phyloP scores from a whole-genome alignment of 2,113 vertebrate genomes.

The Aspidoscelis tigris region DNA sequence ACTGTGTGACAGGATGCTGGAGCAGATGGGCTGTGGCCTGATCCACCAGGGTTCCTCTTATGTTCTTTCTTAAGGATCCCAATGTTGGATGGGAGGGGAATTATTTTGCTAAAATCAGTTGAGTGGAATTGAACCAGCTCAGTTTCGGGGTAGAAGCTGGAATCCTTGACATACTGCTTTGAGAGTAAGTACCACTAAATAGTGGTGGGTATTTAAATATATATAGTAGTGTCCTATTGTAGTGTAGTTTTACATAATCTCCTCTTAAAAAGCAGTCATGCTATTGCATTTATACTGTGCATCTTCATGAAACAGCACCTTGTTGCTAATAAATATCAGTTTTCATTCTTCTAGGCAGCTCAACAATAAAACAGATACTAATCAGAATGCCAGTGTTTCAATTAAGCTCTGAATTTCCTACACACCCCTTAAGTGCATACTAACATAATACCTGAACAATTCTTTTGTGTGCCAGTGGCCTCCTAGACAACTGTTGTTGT shows the following conservation, averaged over 20 bases:
- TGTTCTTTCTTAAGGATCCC: too few species aligned
- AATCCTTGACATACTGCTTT: neutral
- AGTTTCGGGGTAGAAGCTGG: too few species aligned
- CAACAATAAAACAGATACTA: slow-evolving; percentile 21
- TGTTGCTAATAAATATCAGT: neutral
- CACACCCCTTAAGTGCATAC: too few species aligned
- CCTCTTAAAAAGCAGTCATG: slow-evolving; percentile 27
- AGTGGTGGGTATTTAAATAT: neutral
- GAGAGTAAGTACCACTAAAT: neutral
- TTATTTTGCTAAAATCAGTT: neutral
- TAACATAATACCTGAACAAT: neutral
- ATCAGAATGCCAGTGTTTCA: slow-evolving; percentile 19
- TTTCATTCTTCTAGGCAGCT: neutral
- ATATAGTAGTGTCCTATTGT: too few species aligned
- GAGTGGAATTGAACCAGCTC: neutral
- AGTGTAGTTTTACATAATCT: slow-evolving; percentile 30
- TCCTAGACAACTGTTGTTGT: neutral
- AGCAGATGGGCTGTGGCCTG: too few species aligned
- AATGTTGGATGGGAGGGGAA: too few species aligned
- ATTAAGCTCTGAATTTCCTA: slow-evolving; percentile 18
- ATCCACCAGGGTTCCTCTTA: too few species aligned
- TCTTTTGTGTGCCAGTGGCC: neutral
- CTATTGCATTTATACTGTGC: slow-evolving; percentile 33
- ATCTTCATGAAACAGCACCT: neutral
- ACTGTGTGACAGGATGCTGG: too few species aligned